A percentile compares a stretch with the other conserved stretches of the same genome.
phyloP scores from a whole-genome alignment of 53 echinoderm and acorn worm species.

The Henricia sp. region DNA sequence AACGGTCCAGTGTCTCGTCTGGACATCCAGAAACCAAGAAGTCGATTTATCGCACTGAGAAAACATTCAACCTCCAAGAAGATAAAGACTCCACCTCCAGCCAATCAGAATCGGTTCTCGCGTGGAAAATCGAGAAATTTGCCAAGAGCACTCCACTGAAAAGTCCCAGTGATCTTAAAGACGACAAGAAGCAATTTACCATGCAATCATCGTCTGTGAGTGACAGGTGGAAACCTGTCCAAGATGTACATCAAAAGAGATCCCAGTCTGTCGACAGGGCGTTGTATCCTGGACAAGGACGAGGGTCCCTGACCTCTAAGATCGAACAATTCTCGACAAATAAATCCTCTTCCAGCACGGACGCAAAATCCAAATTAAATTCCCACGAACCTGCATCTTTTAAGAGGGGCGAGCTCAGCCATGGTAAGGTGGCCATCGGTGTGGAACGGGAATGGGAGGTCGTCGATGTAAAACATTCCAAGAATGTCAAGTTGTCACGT shows the following conservation, averaged over 20 bases:
- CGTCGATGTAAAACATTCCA: slow-evolving; percentile 1
- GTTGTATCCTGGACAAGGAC: slow-evolving; percentile 42
- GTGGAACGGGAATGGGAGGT: neutral
- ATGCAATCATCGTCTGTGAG: slow-evolving; percentile 14
- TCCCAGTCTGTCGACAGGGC: slow-evolving; percentile 45
- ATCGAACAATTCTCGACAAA: slow-evolving; percentile 34
- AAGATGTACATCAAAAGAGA: slow-evolving; percentile 4
- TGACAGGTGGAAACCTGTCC: slow-evolving; percentile 17
- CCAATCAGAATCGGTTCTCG: slow-evolving; percentile 34
- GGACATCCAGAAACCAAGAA: slow-evolving; percentile 26
- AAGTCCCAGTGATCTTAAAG: slow-evolving; percentile 26
- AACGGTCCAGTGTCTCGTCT: slow-evolving; percentile 11
- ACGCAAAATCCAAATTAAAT: slow-evolving; percentile 3
- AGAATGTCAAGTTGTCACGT: neutral
- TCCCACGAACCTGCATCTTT: slow-evolving; percentile 3
- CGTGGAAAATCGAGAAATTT: slow-evolving; percentile 54
- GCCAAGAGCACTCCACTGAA: slow-evolving; percentile 49
- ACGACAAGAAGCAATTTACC: neutral
- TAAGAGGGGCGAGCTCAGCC: neutral
- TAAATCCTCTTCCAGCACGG: neutral
- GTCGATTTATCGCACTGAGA: slow-evolving; percentile 40
- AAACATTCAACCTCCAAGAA: slow-evolving; percentile 27
- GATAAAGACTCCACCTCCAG: slow-evolving; percentile 25
- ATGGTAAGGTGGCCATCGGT: neutral
- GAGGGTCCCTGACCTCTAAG: slow-evolving; percentile 23